Evolutionary conservation across 2,888 invertebrate genomes (phyloP).

Genomic region (Tillus elongatus): DNA sequence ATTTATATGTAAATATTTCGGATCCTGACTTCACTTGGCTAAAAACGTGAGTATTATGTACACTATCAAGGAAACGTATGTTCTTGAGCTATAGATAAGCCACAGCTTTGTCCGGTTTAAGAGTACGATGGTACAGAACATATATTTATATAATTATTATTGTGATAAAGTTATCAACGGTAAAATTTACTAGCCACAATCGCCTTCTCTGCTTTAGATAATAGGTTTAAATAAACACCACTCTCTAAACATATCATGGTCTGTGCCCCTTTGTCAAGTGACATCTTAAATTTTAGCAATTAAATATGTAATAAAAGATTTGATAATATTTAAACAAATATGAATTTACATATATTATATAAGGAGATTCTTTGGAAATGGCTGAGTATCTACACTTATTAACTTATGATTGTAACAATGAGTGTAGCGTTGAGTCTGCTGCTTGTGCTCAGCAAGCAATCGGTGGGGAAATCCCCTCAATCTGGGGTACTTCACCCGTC

Average conservation of each 20-base stretch:
- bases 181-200: constrained; percentile 44
- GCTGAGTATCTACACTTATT: constrained; percentile 10
- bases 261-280: constrained; percentile 67
- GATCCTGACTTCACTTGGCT: no score
- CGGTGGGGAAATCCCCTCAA: no score
- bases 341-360: constrained; percentile 39
- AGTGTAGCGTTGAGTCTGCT: constrained; percentile 7
- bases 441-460: constrained; percentile 29
- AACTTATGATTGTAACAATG: constrained; percentile 5
- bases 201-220: constrained; percentile 48
- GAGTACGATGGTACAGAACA: no score
- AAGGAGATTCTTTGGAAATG: constrained; percentile 17
- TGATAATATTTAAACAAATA: constrained; percentile 44
- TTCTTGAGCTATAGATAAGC: no score
- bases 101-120: no score
- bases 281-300: constrained; percentile 47
- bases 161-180: constrained; percentile 42
- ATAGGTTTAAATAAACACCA: constrained; percentile 55
- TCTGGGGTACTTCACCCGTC: no score
- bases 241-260: constrained; percentile 72
- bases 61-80: no score
- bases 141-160: constrained; percentile 14
- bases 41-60: no score
- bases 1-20: no score
- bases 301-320: constrained; percentile 41